Conservation (phyloP, 2,797 vertebrate genomes). For the Aphelocoma californica region DNA sequence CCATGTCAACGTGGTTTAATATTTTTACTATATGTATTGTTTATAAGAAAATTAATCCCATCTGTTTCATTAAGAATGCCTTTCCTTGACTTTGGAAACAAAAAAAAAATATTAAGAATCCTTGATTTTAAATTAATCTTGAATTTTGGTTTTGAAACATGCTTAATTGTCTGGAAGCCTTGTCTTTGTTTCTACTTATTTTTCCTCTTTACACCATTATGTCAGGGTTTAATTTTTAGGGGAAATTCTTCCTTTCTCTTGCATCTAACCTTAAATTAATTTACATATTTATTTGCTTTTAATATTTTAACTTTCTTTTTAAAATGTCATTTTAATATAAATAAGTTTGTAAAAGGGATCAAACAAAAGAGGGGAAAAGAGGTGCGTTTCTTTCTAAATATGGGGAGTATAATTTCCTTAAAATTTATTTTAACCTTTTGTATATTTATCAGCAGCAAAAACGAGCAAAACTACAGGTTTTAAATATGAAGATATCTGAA, state of each 20-base stretch:
- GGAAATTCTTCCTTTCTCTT: neutral
- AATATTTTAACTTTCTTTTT: neutral
- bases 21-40: neutral
- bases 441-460: neutral
- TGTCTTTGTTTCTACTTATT: neutral
- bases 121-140: neutral
- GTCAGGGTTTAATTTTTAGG: neutral
- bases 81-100: neutral
- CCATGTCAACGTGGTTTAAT: neutral
- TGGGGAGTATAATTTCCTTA: neutral
- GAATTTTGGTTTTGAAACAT: neutral
- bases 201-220: neutral
- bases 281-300: neutral
- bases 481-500: neutral
- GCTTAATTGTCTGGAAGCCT: neutral
- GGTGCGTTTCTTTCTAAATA: neutral
- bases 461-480: neutral
- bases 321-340: neutral
- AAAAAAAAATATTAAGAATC: neutral
- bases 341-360: neutral
- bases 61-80: neutral
- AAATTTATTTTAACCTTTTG: neutral
- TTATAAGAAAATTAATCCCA: neutral
- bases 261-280: neutral
- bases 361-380: neutral